These are phyloP conservation scores for Sylvia atricapilla DNA, from an alignment of 2,113 vertebrate species.

Conservation along the genomic window DNA sequence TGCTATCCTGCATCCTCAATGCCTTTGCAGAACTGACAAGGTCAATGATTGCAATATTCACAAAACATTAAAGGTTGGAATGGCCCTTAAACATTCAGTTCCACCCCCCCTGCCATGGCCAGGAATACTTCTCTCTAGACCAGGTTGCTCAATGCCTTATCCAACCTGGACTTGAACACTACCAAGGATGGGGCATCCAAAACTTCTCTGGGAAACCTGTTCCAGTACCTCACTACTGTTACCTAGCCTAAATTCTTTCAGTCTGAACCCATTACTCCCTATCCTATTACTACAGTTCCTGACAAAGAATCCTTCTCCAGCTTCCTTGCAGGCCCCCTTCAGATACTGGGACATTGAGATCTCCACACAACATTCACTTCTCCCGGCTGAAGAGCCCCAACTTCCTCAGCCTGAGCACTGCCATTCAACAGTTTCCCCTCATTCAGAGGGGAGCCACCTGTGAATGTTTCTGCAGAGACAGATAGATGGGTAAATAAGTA, in stretches of 20 bases:
- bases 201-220: not conserved
- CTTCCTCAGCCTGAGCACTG: not conserved
- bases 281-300: not conserved
- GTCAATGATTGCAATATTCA: not conserved
- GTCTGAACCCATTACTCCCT: not conserved
- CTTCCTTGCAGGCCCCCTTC: not conserved
- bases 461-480: not conserved
- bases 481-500: too few species aligned
- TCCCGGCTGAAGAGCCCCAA: not conserved
- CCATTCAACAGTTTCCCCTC: not conserved
- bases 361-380: not conserved
- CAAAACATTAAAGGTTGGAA: not conserved
- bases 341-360: accelerated
- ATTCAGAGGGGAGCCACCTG: not conserved
- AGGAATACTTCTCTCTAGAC: not conserved
- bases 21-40: not conserved
- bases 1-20: not conserved
- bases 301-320: not conserved
- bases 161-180: not conserved
- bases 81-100: not conserved
- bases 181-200: not conserved
- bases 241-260: not conserved
- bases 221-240: not conserved
- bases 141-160: not conserved
- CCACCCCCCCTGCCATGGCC: accelerated